Base-by-base conservation (phyloP, 2,888 invertebrate species). In the Agapostemon virescens region DNA sequence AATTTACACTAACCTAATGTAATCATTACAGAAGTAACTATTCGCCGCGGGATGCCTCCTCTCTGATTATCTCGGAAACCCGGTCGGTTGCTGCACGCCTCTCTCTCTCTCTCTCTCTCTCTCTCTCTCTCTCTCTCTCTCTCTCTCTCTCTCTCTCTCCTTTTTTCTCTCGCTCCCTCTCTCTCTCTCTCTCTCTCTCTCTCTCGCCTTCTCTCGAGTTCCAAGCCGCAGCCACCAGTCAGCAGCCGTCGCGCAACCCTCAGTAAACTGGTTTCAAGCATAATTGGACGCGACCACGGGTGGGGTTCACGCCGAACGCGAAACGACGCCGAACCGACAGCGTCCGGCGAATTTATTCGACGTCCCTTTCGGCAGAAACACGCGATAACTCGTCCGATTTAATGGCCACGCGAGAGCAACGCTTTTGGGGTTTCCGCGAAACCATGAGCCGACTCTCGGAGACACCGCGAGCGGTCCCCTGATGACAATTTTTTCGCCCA, bases 221-320 rank as follows among this genome's bases (percentile, higher is more conserved):
- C 73, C 71, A 36, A 23, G 67, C n/a, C 45, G 76, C 55, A 42
- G 73, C 71, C 86, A 67, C 76, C 79, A 68, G 61, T 73, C 79
- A 67, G 30, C 61, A 33, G 72, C 80, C 73, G 79, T 66, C 30
- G 45, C 30, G 45, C 83, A 78, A 83, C 74, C 86, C 87, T 79
- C 69, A 45, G 68, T 70, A 89, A 89, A 90, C 90, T 90, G 88
- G 89, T 90, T 90, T 87, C 82, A 81, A 80, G 88, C 86, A 87
- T 90, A 90, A 90, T 90, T 90, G 90, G 89, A 89, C 85, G 88
- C 88, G 90, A 90, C 88, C 82, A 52, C 77, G 86, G 77, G 68
- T 49, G 75, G 77, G 40, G 49, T 74, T 67, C 49, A 49, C 33
- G 66, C 40, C 66, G 74, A 52, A 49, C 55, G 63, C 36, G 63